Base-by-base conservation (phyloP, 2,888 invertebrate genomes). In the Cantharis rufa region DNA sequence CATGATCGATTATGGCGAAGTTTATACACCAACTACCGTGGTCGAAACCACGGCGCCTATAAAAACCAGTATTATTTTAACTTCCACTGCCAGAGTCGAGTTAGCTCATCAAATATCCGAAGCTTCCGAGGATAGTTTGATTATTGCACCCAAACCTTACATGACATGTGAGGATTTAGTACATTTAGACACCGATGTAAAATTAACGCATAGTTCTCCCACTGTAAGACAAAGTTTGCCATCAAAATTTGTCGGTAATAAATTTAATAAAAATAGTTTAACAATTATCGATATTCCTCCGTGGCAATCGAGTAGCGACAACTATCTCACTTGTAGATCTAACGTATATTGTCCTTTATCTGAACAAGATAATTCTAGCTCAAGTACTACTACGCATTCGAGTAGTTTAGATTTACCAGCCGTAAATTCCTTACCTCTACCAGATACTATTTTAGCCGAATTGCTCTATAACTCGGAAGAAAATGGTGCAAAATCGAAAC, bases 161-260 rank as follows among this genome's bases (percentile, higher is more conserved):
- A 90, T 91, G 87, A 93, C 92, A 10, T 93, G 92, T 84, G 93
- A 94, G 86, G 91, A 94, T 89, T 88, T 94, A 79, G 90, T 91
- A 11, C 91, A 92, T 86, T 90, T 93, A 84, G 91, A 92, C 84
- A 92, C 91, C 83, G 91, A 91, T 85, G 89, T 89, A 10, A 90
- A 89, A 85, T 89, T 92, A 63, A 88, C 88, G 80, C 83, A 81
- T 5, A 84, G 84, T 77, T 75, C 85, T 62, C 86, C 86, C 11
- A 82, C 83, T 79, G 90, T 90, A 32, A 89, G 93, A 27, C 92
- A 92, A 81, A 94, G 93, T 85, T 93, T 92, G 86, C 94, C 94
- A 9, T 91, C 92, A 80, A 90, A 90, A 76, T 91, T 91, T 84
- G 90, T 91, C 18, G 91, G 90, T 5, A 91, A 91, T 84, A 90